A percentile compares a stretch with the other conserved stretches of the same genome.
Conservation (phyloP, 2,888 invertebrate species). For the Diadegma fenestrale region DNA sequence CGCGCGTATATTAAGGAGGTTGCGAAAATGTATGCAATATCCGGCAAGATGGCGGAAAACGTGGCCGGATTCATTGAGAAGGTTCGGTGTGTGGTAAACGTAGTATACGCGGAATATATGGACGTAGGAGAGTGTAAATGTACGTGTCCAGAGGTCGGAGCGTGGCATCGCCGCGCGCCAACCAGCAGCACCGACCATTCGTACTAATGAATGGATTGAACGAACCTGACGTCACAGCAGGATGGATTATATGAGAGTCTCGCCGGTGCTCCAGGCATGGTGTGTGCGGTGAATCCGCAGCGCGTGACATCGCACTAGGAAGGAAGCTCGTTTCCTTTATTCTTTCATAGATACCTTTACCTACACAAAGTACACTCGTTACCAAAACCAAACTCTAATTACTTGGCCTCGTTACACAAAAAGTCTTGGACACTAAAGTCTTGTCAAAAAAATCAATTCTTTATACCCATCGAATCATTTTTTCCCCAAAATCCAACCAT, state of each 20-base stretch:
- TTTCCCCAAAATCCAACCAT: too few relatives aligned
- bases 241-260: conserved; percentile 84
- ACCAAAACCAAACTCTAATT: background rate
- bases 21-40: background rate
- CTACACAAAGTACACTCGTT: conserved; percentile 56
- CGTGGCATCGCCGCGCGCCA: conserved; percentile 40
- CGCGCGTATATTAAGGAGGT: background rate
- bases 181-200: conserved; percentile 56
- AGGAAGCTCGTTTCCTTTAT: conserved; percentile 84
- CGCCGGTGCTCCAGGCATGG: conserved; percentile 61
- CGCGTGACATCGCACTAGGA: conserved; percentile 83
- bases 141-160: conserved; percentile 38
- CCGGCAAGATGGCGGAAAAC: conserved; percentile 4
- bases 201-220: conserved; percentile 83
- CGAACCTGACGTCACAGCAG: conserved; percentile 82
- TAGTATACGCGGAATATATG: conserved; percentile 13
- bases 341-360: conserved; percentile 68
- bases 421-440: too few relatives aligned
- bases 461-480: background rate
- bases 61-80: conserved; percentile 27
- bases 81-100: background rate
- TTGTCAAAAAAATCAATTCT: background rate
- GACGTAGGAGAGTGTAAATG: conserved; percentile 31
- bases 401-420: background rate
- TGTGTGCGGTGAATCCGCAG: conserved; percentile 63